Base-by-base conservation (phyloP, 1,140 invertebrate species). In the Pectinophora gossypiella region DNA sequence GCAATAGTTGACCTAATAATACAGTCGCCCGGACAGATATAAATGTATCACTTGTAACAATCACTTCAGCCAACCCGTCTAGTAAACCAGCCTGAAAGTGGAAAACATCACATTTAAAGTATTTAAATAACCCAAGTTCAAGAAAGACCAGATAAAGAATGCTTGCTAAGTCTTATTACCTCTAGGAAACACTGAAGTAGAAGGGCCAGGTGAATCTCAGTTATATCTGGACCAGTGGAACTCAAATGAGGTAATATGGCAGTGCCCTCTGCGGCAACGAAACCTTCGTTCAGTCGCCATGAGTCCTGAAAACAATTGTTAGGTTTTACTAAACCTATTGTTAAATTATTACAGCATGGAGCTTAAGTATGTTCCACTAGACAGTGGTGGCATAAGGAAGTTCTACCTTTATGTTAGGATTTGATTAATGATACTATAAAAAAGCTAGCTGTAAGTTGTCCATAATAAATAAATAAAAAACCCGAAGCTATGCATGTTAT, bases 21-120 rank as follows among this genome's bases (percentile, higher is more conserved):
- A 99, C 93, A 0, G 97, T 97, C 19, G 97, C 95, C 51, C 95
- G 90, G 32, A 98, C 94, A 32, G 95, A 97, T 56, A 98, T 93
- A 71, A 95, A 94, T 4, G 94, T 94, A 73, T 97, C 96, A 61
- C 93, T 94, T 19, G 93, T 94, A 4, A 96, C 93, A 62, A 98
- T 95, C 3, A 98, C 97, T 88, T 98, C 95, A 10, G 95, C 94
- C 27, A 99, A 89, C 10, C 96, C 97, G 73, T 95, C 93, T 38
- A 98, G 89, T 9, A 99, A 77, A 36, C 97, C 96, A 54, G 92
- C 93, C 87, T 89, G 63, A 38, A 78, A 79, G 19, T n/a, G 32
- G 23, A 35, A 43, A 48, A 32, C 19, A 45, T 40, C 46, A 16
- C 51, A 23, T 45, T 27, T 7, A 48, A 57, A 46, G 43, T 22